Evolutionary conservation across 1,140 invertebrate genomes (phyloP).

Genomic region (Bathynomus jamesi): DNA sequence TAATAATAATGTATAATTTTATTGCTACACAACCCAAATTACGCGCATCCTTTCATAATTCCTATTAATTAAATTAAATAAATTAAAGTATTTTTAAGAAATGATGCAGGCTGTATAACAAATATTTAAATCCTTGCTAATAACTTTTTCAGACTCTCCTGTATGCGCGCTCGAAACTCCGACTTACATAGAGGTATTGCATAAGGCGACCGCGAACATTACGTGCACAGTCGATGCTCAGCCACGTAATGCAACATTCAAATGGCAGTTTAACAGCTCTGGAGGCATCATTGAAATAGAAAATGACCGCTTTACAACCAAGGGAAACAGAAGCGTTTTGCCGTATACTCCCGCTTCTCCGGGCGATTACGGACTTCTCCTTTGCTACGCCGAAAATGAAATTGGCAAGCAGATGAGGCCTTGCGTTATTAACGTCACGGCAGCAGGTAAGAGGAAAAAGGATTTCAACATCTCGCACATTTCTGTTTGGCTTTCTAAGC

Average conservation of each 20-base stretch:
- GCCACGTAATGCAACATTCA: slow-evolving; percentile 70
- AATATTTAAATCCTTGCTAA: too few species aligned
- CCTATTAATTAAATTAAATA: too few species aligned
- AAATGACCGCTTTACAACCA: slow-evolving; percentile 42
- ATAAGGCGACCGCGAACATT: slow-evolving; percentile 68
- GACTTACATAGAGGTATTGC: slow-evolving; percentile 67
- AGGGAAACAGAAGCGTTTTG: slow-evolving; percentile 58
- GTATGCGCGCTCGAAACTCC: slow-evolving; percentile 69
- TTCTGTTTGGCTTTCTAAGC: too few species aligned
- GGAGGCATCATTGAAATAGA: slow-evolving; percentile 65
- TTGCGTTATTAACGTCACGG: slow-evolving; percentile 60
- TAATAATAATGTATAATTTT: too few species aligned
- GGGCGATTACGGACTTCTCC: slow-evolving; percentile 60
- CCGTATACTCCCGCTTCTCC: slow-evolving; percentile 70
- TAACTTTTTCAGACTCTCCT: slow-evolving; percentile 74
- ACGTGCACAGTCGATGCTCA: slow-evolving; percentile 76
- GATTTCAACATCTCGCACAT: too few species aligned
- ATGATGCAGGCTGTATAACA: too few species aligned
- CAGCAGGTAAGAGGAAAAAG: slow-evolving; percentile 51
- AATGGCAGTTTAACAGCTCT: slow-evolving; percentile 82
- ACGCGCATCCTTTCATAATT: too few species aligned
- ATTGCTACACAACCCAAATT: too few species aligned
- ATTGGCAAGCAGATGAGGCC: slow-evolving; percentile 58
- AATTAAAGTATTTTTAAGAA: too few species aligned
- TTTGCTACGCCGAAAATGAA: slow-evolving; percentile 56